Base-by-base conservation (phyloP, 2,888 invertebrate species). In the Drosophila infuscata region DNA sequence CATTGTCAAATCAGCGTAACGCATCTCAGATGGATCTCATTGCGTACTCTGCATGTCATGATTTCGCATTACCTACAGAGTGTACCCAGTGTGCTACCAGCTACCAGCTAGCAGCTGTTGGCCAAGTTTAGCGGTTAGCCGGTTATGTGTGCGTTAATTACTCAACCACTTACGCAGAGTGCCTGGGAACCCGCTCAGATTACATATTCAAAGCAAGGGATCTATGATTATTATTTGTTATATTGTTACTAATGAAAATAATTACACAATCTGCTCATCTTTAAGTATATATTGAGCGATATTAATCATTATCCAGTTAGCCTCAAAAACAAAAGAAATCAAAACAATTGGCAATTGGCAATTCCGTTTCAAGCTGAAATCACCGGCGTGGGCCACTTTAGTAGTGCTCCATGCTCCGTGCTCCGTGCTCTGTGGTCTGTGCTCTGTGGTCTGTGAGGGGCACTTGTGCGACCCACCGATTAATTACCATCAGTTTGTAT, bases 401-500 rank as follows among this genome's bases (percentile, higher is more conserved):
- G 30, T 2, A 25, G 25, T n/a, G 20, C 9, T 25, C 25, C 25
- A 3, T 25, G 25, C 25, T 25, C 25, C 25, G 25, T 25, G 32
- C 12, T n/a, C 35, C 33, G 53, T n/a, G 20, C 9, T 25, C 25
- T 2, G 25, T 25, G 25, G 2, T 25, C 25, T 2, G 25, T 25
- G 25, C 25, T 25, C 25, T 3, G 25, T 25, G 32, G 9, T n/a
- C 35, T 29, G 53, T 46, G 30, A 15, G 17, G 36, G 17, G n/a
- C 72, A 81, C 64, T 72, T 76, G 80, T 52, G 49, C 67, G 56
- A 52, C 57, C 56, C 79, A 72, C 48, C 58, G n/a, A 80, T 80
- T 87, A 88, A 88, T 88, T 83, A 70, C 70, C 81, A 78, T 65
- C 73, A 57, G 79, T 72, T 83, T 86, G 79, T 79, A 83, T 86